Evolutionary conservation across 2,113 vertebrate genomes (phyloP).

Genomic region (Elachura formosa): DNA sequence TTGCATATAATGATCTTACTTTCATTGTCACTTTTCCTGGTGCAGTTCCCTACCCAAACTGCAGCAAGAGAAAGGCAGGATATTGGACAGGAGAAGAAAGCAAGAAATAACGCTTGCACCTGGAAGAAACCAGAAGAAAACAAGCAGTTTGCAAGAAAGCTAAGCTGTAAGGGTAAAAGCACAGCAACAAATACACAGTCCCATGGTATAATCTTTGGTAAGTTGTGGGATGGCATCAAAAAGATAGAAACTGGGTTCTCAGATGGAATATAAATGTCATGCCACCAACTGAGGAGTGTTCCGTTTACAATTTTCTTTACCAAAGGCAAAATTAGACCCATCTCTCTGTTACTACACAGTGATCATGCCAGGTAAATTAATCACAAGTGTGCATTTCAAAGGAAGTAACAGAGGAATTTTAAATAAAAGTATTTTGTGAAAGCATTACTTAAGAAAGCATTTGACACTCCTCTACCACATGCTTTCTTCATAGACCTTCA

Average conservation of each 20-base stretch:
- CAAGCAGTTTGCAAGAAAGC: constrained; percentile 41
- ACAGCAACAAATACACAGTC: not conserved
- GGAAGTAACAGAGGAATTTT: not conserved
- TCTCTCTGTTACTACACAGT: not conserved
- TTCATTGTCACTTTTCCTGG: constrained; percentile 26
- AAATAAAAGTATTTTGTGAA: not conserved
- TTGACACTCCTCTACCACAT: not conserved
- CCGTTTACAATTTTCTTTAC: not conserved
- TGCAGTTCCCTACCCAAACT: constrained; percentile 54
- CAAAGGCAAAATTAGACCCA: not conserved
- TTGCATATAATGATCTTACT: constrained; percentile 46
- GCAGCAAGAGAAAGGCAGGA: constrained; percentile 49
- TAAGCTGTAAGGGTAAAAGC: not conserved
- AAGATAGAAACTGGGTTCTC: not conserved
- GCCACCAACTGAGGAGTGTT: not conserved
- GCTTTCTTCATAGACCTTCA: not conserved
- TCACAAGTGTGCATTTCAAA: not conserved
- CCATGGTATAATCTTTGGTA: not conserved
- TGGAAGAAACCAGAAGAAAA: constrained; percentile 71
- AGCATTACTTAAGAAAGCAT: not conserved
- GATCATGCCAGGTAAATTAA: not conserved
- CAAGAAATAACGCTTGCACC: constrained; percentile 59
- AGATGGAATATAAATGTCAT: not conserved
- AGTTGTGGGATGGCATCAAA: not conserved
- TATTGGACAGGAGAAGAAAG: constrained; percentile 57